Percentiles rank a stretch among this genome's conserved stretches.
Evolutionary conservation across 2,797 vertebrate species (phyloP).

Genomic region (Apodemus agrarius): DNA sequence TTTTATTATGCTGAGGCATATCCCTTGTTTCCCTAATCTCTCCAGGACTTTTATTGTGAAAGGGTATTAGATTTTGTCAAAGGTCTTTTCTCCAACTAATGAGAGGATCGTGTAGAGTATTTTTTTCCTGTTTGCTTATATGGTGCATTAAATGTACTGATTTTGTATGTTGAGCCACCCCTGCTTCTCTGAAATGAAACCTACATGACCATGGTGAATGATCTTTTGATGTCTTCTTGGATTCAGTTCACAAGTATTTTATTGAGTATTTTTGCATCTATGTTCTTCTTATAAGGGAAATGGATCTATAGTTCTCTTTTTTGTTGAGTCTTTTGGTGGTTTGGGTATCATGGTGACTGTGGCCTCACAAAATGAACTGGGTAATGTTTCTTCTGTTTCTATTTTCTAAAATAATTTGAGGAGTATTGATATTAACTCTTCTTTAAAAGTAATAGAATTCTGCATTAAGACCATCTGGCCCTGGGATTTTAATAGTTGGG

Average conservation of each 20-base stretch:
- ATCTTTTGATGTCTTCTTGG: background rate
- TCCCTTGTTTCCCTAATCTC: background rate
- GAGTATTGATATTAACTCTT: background rate
- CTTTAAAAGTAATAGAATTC: background rate
- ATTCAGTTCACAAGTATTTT: background rate
- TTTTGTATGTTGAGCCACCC: background rate
- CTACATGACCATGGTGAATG: background rate
- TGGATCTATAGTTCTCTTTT: background rate
- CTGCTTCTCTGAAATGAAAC: background rate
- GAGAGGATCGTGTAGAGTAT: background rate
- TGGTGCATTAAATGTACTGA: background rate
- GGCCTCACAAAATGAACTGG: background rate
- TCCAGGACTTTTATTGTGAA: background rate
- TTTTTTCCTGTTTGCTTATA: background rate
- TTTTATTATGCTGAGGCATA: background rate
- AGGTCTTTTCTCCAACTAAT: background rate
- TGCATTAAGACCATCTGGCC: background rate
- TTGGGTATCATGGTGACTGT: background rate
- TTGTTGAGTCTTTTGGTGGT: background rate
- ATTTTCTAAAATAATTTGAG: background rate
- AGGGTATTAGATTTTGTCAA: background rate
- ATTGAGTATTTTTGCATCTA: background rate
- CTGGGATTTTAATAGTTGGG: background rate
- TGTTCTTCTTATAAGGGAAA: background rate
- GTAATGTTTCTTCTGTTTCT: background rate